These are phyloP conservation scores for Lymantria monacha DNA, from an alignment of 2,888 invertebrate genomes.

Conservation along the genomic window DNA sequence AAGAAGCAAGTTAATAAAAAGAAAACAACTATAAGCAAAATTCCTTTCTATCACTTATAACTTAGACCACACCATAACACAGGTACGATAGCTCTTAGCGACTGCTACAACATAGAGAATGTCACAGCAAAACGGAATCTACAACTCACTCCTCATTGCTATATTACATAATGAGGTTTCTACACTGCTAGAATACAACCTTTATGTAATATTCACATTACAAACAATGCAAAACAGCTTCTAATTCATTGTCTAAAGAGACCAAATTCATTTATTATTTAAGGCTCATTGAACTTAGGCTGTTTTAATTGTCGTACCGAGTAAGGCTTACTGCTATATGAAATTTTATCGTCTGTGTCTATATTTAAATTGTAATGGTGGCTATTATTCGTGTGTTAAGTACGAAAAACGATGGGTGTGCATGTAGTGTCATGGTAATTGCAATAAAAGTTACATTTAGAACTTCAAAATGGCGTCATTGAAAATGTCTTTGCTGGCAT, in stretches of 20 bases:
- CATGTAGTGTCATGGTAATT: slow-evolving; percentile 1
- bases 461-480: too few species aligned
- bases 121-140: slow-evolving; percentile 49
- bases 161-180: slow-evolving; percentile 52
- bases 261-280: slow-evolving; percentile 11
- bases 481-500: too few species aligned
- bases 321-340: slow-evolving; percentile 16
- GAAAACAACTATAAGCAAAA: too few species aligned
- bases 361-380: not conserved
- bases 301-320: slow-evolving; percentile 20
- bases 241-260: slow-evolving; percentile 11
- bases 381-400: not conserved
- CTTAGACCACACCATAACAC: slow-evolving; percentile 20
- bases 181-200: slow-evolving; percentile 37
- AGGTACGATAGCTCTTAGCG: slow-evolving; percentile 11
- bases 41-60: not conserved
- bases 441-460: slow-evolving; percentile 1
- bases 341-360: slow-evolving; percentile 12
- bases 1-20: too few species aligned
- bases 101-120: slow-evolving; percentile 33
- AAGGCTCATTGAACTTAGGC: slow-evolving; percentile 20
- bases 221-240: slow-evolving; percentile 22
- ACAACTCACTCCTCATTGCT: slow-evolving; percentile 52
- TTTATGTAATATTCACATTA: slow-evolving; percentile 38
- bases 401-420: not conserved